A percentile compares a stretch with the other conserved stretches of the same genome.
phyloP scores from a whole-genome alignment of 2,888 invertebrate genomes.

The Eristalis arbustorum region DNA sequence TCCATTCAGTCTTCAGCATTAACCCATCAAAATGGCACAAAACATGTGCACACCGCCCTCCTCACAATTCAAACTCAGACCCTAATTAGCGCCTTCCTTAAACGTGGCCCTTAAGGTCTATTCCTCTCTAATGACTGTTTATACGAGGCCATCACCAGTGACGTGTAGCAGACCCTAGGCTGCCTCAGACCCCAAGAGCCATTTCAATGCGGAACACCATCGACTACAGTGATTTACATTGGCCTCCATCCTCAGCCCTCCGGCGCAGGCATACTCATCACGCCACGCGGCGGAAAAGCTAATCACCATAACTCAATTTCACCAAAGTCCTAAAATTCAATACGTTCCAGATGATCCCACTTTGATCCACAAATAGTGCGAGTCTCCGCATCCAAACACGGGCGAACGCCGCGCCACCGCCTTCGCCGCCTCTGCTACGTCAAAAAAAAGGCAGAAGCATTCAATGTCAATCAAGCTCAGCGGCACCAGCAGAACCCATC shows the following conservation, averaged over 20 bases:
- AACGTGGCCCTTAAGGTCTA: not conserved
- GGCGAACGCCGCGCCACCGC: not conserved
- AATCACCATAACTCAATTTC: conserved; percentile 56
- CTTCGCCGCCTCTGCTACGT: not conserved
- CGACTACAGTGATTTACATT: not conserved
- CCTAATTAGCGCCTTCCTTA: not conserved
- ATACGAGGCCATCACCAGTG: not conserved
- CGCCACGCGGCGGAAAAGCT: conserved; percentile 6
- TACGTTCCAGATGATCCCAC: conserved; percentile 58
- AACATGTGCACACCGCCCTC: too few relatives aligned
- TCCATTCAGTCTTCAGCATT: too few relatives aligned
- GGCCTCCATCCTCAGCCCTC: not conserved
- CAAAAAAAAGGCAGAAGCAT: conserved; percentile 26
- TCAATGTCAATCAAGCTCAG: conserved; percentile 62
- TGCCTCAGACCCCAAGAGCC: not conserved
- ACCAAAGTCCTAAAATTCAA: conserved; percentile 46
- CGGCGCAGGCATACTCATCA: not conserved
- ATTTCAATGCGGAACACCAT: not conserved
- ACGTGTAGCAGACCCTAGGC: not conserved
- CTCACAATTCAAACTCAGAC: not conserved
- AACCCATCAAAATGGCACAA: too few relatives aligned
- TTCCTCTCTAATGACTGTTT: not conserved
- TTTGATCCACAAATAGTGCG: conserved; percentile 48
- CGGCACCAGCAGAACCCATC: conserved; percentile 15
- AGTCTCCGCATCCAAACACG: conserved; percentile 35